Conservation (phyloP, 2,888 invertebrate species). For the Metalampra italica region DNA sequence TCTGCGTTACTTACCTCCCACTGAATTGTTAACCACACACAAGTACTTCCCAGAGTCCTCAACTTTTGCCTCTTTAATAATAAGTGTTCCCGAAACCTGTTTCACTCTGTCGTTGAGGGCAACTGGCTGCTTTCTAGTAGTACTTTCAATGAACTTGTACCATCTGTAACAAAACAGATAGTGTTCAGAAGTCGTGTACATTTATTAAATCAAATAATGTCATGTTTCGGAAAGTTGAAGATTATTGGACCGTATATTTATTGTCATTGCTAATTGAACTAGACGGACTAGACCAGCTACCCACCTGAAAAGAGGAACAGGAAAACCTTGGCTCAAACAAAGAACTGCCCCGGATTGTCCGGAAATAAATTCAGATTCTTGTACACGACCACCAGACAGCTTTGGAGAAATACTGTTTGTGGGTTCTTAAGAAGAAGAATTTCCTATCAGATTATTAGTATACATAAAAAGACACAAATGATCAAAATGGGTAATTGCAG, state of each 20-base stretch:
- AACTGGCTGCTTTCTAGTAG: constrained; percentile 92
- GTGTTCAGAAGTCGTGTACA: constrained; percentile 32
- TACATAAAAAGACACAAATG: not conserved
- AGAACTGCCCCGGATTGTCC: constrained; percentile 70
- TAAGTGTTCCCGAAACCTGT: constrained; percentile 95
- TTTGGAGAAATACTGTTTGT: constrained; percentile 83
- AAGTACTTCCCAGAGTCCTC: constrained; percentile 96
- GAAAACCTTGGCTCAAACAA: constrained; percentile 87
- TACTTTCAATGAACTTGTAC: constrained; percentile 95
- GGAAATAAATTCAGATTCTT: constrained; percentile 60
- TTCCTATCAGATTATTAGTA: constrained; percentile 16
- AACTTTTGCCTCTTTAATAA: constrained; percentile 93
- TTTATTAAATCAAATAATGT: constrained; percentile 2
- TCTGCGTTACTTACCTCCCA: constrained; percentile 81
- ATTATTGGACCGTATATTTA: too few relatives aligned
- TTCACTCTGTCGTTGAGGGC: constrained; percentile 92
- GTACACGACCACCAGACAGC: constrained; percentile 77
- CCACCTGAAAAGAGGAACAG: constrained; percentile 87
- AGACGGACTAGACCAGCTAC: constrained; percentile 19
- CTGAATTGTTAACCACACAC: constrained; percentile 96
- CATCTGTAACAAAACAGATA: constrained; percentile 86
- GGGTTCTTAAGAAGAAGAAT: constrained; percentile 77
- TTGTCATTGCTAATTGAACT: not conserved
- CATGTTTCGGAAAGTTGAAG: too few relatives aligned
- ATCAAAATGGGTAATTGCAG: constrained; percentile 5